Percentiles rank a stretch among this genome's conserved stretches.
Conservation (phyloP, 2,113 vertebrate species). For the Pantherophis guttatus region DNA sequence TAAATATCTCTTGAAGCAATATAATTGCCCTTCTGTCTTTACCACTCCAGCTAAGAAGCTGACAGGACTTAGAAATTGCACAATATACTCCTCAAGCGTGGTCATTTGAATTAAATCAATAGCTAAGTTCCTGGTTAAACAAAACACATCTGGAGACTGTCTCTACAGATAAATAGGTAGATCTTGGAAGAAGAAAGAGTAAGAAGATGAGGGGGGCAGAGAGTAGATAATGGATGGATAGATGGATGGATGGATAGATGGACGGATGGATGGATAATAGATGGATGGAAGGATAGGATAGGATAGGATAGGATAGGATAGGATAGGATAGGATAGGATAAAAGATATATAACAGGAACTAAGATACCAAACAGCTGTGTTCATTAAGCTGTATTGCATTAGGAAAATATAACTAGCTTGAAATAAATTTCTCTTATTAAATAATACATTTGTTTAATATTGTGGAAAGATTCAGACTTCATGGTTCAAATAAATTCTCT, state of each 20-base stretch:
- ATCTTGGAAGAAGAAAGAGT: background rate
- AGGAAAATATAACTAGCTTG: constrained; percentile 5
- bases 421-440: constrained; percentile 32
- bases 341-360: background rate
- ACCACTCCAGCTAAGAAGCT: too few species aligned
- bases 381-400: constrained; percentile 2
- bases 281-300: too few species aligned
- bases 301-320: too few species aligned
- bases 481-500: constrained; percentile 11
- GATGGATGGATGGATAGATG: too few species aligned
- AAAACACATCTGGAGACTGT: too few species aligned
- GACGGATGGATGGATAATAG: background rate
- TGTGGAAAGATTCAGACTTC: background rate
- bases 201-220: background rate
- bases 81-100: too few species aligned
- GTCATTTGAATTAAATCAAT: too few species aligned
- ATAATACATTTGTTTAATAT: constrained; percentile 15
- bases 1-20: too few species aligned
- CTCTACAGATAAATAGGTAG: background rate
- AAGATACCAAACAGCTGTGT: background rate
- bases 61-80: too few species aligned
- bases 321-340: background rate
- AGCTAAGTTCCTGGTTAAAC: too few species aligned
- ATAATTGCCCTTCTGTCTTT: too few species aligned
- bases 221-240: background rate